Conservation (phyloP, 2,888 invertebrate genomes). For the Colostygia pectinataria region DNA sequence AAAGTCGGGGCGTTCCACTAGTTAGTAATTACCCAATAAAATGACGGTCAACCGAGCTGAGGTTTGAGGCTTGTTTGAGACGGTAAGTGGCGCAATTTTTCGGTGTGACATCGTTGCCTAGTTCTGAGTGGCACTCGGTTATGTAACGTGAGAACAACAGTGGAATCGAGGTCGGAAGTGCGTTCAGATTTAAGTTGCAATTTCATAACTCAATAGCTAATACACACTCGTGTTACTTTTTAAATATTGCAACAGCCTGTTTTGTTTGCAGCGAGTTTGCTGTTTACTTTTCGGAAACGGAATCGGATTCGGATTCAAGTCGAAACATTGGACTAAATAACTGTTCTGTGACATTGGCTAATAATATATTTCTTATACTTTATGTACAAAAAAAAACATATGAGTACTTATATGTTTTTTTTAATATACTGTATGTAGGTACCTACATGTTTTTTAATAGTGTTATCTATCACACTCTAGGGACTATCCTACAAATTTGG, state of each 20-base stretch:
- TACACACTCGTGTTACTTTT: conserved; percentile 18
- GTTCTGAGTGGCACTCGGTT: conserved; percentile 74
- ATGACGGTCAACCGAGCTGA: conserved; percentile 32
- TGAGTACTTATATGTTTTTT: no score
- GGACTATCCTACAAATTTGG: no score
- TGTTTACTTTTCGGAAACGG: no score
- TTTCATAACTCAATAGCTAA: conserved; percentile 25
- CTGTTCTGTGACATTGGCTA: no score
- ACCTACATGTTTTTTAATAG: no score
- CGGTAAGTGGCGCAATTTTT: conserved; percentile 78
- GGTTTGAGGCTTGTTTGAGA: conserved; percentile 36
- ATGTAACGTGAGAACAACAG: conserved; percentile 78
- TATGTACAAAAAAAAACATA: no score
- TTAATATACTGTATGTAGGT: no score
- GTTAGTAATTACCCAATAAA: conserved; percentile 31
- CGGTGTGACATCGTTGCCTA: conserved; percentile 81
- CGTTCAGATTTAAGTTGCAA: conserved; percentile 46
- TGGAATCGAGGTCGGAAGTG: conserved; percentile 74
- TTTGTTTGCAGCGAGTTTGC: neutral
- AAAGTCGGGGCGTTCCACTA: no score
- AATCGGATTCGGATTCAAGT: no score
- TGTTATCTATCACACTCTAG: no score
- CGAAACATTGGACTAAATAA: no score
- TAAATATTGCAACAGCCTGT: conserved; percentile 12
- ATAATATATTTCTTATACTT: no score